Conservation (phyloP, 2,113 vertebrate genomes). For the Dunckerocampus dactyliophorus region DNA sequence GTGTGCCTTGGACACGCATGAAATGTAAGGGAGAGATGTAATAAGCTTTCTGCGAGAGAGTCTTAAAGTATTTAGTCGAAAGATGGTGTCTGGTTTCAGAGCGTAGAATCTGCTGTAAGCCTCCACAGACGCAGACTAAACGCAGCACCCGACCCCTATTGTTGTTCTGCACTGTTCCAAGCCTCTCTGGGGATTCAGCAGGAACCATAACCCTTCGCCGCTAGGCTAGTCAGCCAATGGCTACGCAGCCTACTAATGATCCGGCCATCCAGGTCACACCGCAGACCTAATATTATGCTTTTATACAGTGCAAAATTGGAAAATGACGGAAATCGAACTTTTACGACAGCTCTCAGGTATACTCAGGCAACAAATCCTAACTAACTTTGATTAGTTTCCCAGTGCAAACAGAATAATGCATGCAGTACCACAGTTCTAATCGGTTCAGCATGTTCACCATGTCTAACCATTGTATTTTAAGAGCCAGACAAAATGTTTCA, state of each 20-base stretch:
- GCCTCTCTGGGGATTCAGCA: conserved; percentile 49
- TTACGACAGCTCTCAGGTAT: conserved; percentile 38
- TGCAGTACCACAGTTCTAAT: conserved; percentile 39
- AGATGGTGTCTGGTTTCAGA: conserved; percentile 60
- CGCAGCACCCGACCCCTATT: conserved; percentile 60
- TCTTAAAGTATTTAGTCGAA: conserved; percentile 61
- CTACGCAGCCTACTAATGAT: conserved; percentile 30
- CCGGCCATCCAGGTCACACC: conserved; percentile 43
- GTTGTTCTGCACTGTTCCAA: conserved; percentile 64
- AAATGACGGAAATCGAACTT: conserved; percentile 34
- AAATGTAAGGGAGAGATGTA: conserved; percentile 63
- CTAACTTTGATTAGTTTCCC: conserved; percentile 23
- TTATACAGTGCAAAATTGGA: conserved; percentile 21
- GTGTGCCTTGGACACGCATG: conserved; percentile 61
- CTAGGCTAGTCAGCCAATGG: conserved; percentile 48
- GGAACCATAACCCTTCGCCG: conserved; percentile 49
- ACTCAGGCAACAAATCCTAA: conserved; percentile 21
- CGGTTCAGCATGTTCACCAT: conserved; percentile 54
- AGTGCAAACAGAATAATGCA: conserved; percentile 28
- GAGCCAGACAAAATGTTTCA: conserved; percentile 40
- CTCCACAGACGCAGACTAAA: conserved; percentile 72
- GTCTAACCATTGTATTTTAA: conserved; percentile 46
- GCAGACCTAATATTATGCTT: conserved; percentile 20
- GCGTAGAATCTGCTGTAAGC: conserved; percentile 58
- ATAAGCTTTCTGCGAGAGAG: conserved; percentile 61